Evolutionary conservation across 2,113 vertebrate species (phyloP).

Genomic region (Charina bottae): DNA sequence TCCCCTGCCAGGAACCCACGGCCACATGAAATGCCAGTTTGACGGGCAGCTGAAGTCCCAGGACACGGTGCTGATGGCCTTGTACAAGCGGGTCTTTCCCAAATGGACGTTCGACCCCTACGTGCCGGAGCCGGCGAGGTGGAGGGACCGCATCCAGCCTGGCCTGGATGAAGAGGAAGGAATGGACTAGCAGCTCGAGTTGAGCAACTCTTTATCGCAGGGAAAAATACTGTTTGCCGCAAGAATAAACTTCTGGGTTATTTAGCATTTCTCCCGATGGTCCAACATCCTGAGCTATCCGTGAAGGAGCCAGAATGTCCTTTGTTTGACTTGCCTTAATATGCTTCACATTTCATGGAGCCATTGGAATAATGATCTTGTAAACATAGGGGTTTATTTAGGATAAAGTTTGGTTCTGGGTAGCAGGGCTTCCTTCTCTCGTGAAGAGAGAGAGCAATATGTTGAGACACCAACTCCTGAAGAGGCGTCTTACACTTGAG

Average conservation of each 20-base stretch:
- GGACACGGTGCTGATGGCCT: slow-evolving; percentile 93
- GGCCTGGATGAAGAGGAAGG: slow-evolving; percentile 72
- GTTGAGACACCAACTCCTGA: background rate
- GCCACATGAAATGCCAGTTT: slow-evolving; percentile 98
- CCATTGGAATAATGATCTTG: background rate
- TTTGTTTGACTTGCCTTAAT: background rate
- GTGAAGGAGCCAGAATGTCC: background rate
- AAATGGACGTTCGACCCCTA: slow-evolving; percentile 92
- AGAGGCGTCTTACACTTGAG: background rate
- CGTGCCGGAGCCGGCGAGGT: slow-evolving; percentile 83
- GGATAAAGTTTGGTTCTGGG: background rate
- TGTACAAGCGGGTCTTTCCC: slow-evolving; percentile 93
- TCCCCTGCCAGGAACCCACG: slow-evolving; percentile 86
- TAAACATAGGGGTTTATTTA: background rate
- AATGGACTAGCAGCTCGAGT: slow-evolving; percentile 78
- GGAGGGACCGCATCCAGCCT: slow-evolving; percentile 68
- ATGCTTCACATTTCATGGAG: background rate
- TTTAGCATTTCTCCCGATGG: background rate
- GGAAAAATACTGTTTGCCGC: background rate
- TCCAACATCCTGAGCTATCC: background rate
- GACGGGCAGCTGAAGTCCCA: slow-evolving; percentile 95
- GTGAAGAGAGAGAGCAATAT: background rate
- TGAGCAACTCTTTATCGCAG: background rate
- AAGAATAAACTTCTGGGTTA: background rate
- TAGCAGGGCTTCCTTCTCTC: background rate